These are phyloP conservation scores for Sebastes glaucus DNA, from an alignment of 2,797 vertebrate genomes.

Conservation along the genomic window DNA sequence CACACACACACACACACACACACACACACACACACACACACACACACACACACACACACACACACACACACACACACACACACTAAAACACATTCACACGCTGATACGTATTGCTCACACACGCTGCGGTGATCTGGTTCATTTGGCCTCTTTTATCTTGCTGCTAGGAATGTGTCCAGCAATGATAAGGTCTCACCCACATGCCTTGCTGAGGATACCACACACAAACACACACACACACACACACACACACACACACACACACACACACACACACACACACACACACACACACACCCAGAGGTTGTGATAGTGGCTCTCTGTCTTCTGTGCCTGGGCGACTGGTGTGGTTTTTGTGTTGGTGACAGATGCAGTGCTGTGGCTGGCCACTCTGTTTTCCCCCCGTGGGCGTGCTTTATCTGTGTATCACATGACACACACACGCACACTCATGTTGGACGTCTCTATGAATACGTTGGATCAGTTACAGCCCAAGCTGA, in stretches of 20 bases:
- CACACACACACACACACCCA: neutral
- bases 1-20: too few species aligned
- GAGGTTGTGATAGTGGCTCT: constrained; percentile 48
- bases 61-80: neutral
- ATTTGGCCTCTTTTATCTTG: constrained; percentile 81
- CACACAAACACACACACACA: neutral
- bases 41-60: neutral
- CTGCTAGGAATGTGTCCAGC: constrained; percentile 76
- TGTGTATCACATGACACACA: constrained; percentile 52
- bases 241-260: neutral
- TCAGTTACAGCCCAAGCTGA: constrained; percentile 36
- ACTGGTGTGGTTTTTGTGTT: constrained; percentile 65
- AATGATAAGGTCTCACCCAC: constrained; percentile 73
- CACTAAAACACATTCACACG: neutral
- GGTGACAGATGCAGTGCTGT: constrained; percentile 65
- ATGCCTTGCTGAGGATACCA: constrained; percentile 25
- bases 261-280: neutral
- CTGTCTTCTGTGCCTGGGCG: constrained; percentile 46
- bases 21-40: too few species aligned
- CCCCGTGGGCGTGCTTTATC: constrained; percentile 36
- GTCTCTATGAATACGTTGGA: constrained; percentile 40
- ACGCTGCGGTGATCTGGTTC: constrained; percentile 64
- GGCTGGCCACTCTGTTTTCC: constrained; percentile 51
- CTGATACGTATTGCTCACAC: constrained; percentile 35
- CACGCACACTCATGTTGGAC: constrained; percentile 22